These are phyloP conservation scores for Drosophila watanabei DNA, from an alignment of 1,140 invertebrate species.

Conservation along the genomic window DNA sequence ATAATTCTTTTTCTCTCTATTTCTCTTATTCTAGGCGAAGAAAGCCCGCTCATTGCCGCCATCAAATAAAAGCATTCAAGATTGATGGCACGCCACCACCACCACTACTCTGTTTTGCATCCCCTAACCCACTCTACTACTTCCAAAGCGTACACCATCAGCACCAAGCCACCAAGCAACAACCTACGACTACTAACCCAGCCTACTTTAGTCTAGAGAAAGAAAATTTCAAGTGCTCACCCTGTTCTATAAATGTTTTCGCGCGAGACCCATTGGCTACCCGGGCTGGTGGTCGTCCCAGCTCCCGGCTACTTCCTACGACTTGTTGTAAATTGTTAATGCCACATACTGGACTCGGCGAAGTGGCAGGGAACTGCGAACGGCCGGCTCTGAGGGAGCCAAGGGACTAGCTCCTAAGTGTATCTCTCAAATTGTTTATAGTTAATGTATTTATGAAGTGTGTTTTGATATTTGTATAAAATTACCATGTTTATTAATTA, in stretches of 20 bases:
- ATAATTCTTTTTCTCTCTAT: slow-evolving; percentile 53
- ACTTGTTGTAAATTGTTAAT: slow-evolving; percentile 28
- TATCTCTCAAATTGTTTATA: slow-evolving; percentile 62
- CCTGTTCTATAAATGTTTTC: slow-evolving; percentile 34
- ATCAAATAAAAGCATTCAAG: slow-evolving; percentile 73
- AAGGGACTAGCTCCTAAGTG: slow-evolving; percentile 40
- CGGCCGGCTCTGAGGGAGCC: slow-evolving; percentile 7
- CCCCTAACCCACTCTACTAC: slow-evolving; percentile 69
- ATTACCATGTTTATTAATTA: slow-evolving; percentile 60
- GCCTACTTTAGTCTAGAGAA: slow-evolving; percentile 41
- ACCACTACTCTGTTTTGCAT: slow-evolving; percentile 71
- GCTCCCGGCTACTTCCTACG: slow-evolving; percentile 3
- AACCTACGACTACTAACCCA: slow-evolving; percentile 65
- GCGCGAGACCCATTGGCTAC: slow-evolving; percentile 19
- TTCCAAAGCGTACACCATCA: slow-evolving; percentile 60
- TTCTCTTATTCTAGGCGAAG: slow-evolving; percentile 70
- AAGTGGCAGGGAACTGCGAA: neutral
- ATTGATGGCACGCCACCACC: slow-evolving; percentile 58
- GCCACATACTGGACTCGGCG: neutral
- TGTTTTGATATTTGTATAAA: slow-evolving; percentile 65
- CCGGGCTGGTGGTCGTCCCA: neutral
- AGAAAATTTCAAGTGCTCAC: slow-evolving; percentile 58
- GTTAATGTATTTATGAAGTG: slow-evolving; percentile 55
- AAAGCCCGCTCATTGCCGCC: slow-evolving; percentile 83
- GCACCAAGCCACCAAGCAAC: slow-evolving; percentile 59